phyloP scores from a whole-genome alignment of 2,797 vertebrate species.

The Macrochelys suwanniensis region DNA sequence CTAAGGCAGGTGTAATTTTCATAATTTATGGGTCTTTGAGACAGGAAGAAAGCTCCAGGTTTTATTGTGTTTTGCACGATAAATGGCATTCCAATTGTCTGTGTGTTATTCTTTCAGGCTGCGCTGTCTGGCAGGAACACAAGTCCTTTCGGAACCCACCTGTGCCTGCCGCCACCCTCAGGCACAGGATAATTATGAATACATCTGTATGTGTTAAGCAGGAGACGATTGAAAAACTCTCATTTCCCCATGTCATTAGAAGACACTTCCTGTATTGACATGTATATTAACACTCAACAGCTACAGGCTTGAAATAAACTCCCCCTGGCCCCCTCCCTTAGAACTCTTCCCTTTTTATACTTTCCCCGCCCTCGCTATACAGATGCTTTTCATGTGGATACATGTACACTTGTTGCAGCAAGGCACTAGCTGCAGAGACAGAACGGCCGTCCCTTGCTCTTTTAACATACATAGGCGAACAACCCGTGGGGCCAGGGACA shows the following conservation, averaged over 20 bases:
- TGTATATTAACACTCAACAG: conserved; percentile 51
- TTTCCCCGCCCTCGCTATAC: background rate
- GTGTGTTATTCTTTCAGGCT: conserved; percentile 77
- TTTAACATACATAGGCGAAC: background rate
- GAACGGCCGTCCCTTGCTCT: background rate
- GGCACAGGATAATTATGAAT: conserved; percentile 75
- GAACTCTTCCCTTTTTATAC: background rate
- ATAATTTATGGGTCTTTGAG: conserved; percentile 74
- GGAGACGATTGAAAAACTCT: conserved; percentile 78
- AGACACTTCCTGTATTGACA: conserved; percentile 66
- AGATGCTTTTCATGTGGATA: background rate
- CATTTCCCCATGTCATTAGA: conserved; percentile 75
- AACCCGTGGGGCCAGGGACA: background rate
- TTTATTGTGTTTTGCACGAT: conserved; percentile 78
- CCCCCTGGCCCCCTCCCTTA: background rate
- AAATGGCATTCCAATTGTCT: conserved; percentile 82
- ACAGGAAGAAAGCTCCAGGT: conserved; percentile 77
- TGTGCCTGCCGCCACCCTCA: conserved; percentile 75
- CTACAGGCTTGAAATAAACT: background rate
- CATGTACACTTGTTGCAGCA: background rate
- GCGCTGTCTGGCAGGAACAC: conserved; percentile 73
- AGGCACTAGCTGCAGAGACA: background rate
- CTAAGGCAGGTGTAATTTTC: conserved; percentile 77
- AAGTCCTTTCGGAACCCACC: conserved; percentile 79
- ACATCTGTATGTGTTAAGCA: conserved; percentile 80